Conservation (phyloP, 2,113 vertebrate species). For the Pycnonotus jocosus region DNA sequence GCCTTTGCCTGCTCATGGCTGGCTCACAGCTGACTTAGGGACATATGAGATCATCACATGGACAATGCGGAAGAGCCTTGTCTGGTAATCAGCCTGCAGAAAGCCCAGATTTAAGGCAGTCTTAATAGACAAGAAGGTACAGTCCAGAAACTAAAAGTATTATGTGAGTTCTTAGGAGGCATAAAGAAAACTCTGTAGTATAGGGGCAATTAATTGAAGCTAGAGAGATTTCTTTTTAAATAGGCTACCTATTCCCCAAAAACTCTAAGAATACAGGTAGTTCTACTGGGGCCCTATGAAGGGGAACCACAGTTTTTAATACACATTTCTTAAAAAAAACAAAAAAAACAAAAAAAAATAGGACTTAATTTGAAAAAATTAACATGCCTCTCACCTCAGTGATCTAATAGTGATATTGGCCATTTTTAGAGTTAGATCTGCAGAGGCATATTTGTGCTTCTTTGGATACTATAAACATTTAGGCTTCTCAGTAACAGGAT, state of each 20-base stretch:
- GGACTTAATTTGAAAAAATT: background rate
- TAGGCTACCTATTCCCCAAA: background rate
- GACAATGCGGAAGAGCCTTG: background rate
- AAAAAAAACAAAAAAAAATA: no score
- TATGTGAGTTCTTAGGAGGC: background rate
- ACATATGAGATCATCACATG: accelerated
- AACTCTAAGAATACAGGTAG: background rate
- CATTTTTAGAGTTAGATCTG: background rate
- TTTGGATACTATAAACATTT: background rate
- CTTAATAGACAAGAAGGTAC: background rate
- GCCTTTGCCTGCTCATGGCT: background rate
- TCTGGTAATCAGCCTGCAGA: background rate
- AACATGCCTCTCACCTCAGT: background rate
- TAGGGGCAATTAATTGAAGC: background rate
- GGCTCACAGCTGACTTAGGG: background rate
- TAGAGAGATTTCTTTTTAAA: background rate
- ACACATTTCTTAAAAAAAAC: no score
- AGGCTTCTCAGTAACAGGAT: background rate
- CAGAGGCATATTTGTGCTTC: background rate
- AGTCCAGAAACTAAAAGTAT: background rate
- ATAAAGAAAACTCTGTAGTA: background rate
- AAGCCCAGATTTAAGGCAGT: background rate
- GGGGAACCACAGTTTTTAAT: background rate
- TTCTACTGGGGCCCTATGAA: background rate
- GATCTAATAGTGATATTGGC: background rate